Percentiles rank a stretch among this genome's conserved stretches.
These are phyloP conservation scores for Gibbula magus DNA, from an alignment of 2,888 invertebrate genomes.

Conservation along the genomic window DNA sequence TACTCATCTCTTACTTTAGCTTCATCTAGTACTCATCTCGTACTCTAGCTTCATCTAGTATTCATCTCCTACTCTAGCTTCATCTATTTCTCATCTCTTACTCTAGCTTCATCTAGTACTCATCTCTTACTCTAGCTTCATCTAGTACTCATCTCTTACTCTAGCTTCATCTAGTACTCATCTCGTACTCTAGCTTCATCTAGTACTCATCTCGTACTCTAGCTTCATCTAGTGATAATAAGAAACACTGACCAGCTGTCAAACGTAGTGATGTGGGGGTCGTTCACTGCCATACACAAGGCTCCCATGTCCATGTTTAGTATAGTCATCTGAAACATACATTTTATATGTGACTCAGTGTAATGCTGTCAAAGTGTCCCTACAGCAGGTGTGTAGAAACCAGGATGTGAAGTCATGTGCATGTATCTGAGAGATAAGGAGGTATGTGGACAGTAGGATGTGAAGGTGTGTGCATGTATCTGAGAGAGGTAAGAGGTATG, in stretches of 20 bases:
- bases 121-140: not conserved
- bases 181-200: not conserved
- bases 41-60: not conserved
- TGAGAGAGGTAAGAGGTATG: no score
- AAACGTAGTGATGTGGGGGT: slow-evolving; percentile 56
- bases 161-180: not conserved
- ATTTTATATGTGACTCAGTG: no score
- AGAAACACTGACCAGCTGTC: slow-evolving; percentile 49
- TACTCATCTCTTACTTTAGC: no score
- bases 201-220: not conserved
- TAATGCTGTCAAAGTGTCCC: no score
- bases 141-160: no score
- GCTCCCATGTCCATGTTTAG: slow-evolving; percentile 44
- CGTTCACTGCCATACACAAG: slow-evolving; percentile 48
- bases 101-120: not conserved
- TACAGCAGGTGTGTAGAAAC: no score
- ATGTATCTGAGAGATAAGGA: no score
- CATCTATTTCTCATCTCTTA: no score
- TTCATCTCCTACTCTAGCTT: not conserved
- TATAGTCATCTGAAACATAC: slow-evolving; percentile 40
- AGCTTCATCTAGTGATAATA: no score
- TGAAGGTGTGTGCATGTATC: no score
- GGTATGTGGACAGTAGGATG: no score
- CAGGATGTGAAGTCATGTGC: not conserved
- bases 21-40: not conserved